Conservation (phyloP, 2,797 vertebrate species). For the Pagetopsis macropterus region DNA sequence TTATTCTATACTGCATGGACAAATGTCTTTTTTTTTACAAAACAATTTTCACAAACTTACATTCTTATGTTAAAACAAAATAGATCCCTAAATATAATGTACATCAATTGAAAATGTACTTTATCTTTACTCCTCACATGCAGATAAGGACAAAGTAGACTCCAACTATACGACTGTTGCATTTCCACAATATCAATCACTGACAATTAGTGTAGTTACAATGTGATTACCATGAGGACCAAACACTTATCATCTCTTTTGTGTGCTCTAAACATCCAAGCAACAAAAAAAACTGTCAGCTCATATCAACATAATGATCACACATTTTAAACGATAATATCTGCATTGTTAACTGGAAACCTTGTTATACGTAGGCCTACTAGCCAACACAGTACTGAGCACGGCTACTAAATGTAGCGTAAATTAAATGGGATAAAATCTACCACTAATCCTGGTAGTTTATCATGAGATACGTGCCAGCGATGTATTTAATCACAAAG, state of each 20-base stretch:
- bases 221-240: conserved; percentile 44
- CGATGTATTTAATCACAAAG: conserved; percentile 10
- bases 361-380: conserved; percentile 17
- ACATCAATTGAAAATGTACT: conserved; percentile 67
- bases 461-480: conserved; percentile 7
- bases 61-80: conserved; percentile 86
- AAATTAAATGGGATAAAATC: conserved; percentile 6
- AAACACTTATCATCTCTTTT: conserved; percentile 40
- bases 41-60: conserved; percentile 87
- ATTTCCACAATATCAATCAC: conserved; percentile 65
- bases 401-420: conserved; percentile 18
- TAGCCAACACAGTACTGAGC: conserved; percentile 16
- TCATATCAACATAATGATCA: conserved; percentile 44
- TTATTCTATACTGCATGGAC: conserved; percentile 73
- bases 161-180: conserved; percentile 56
- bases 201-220: conserved; percentile 55
- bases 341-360: conserved; percentile 27
- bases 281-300: conserved; percentile 17
- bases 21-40: conserved; percentile 80
- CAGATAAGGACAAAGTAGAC: conserved; percentile 56
- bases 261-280: conserved; percentile 47
- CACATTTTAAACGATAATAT: conserved; percentile 43
- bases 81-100: conserved; percentile 81
- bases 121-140: conserved; percentile 77
- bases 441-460: conserved; percentile 11